A percentile compares a stretch with the other conserved stretches of the same genome.
Evolutionary conservation across 2,797 vertebrate species (phyloP).

Genomic region (Meriones psammophilus): DNA sequence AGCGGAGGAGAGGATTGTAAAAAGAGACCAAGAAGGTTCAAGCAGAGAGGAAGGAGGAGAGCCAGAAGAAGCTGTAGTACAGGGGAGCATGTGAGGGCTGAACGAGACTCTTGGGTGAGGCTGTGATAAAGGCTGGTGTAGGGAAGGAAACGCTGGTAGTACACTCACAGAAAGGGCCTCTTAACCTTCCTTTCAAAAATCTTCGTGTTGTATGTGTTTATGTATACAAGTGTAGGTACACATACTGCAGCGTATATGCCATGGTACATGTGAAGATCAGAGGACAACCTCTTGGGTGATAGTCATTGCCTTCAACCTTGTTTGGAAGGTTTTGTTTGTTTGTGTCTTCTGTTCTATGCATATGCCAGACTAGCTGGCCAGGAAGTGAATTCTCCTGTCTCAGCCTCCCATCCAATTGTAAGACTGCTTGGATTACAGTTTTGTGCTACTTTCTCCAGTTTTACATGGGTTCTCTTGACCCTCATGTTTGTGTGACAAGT

Average conservation of each 20-base stretch:
- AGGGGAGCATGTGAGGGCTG: neutral
- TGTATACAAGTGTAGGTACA: neutral
- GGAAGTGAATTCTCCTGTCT: neutral
- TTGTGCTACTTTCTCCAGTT: neutral
- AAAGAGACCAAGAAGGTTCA: constrained; percentile 15
- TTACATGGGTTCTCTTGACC: neutral
- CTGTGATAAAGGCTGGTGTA: neutral
- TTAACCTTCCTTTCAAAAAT: neutral
- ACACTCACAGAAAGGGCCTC: constrained; percentile 1
- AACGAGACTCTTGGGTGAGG: neutral
- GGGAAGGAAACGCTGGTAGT: neutral
- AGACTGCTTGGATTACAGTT: neutral
- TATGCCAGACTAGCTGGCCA: neutral
- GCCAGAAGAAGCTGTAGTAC: neutral
- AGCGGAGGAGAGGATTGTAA: neutral
- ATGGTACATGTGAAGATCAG: neutral
- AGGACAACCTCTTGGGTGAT: neutral
- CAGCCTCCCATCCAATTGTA: neutral
- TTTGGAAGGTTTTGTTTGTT: neutral
- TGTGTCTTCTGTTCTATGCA: neutral
- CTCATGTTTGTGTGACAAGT: neutral
- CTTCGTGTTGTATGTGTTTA: neutral
- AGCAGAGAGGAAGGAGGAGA: constrained; percentile 26
- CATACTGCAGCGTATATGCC: neutral
- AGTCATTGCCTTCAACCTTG: neutral